Evolutionary conservation across 2,113 vertebrate genomes (phyloP).

Genomic region (Solenodon paradoxus): DNA sequence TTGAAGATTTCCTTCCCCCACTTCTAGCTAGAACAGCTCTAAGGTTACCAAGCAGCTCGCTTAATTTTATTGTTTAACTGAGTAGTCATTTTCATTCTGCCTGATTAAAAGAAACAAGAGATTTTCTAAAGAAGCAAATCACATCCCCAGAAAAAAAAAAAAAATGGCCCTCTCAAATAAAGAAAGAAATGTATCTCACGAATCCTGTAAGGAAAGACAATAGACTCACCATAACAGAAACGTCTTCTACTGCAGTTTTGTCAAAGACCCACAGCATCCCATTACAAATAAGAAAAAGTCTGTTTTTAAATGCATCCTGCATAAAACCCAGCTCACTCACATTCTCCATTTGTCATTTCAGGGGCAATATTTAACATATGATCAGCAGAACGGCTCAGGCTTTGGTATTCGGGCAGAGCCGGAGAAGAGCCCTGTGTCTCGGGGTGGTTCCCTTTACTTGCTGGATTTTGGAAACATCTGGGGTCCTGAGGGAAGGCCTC

Average conservation of each 20-base stretch:
- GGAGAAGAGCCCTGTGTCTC: not conserved
- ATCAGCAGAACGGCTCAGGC: not conserved
- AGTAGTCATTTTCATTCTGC: not conserved
- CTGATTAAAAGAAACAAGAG: not conserved
- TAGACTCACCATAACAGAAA: not conserved
- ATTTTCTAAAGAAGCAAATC: not conserved
- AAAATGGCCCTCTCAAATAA: not conserved
- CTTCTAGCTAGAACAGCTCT: not conserved
- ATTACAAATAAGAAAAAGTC: not conserved
- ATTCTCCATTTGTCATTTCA: not conserved
- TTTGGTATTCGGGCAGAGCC: not conserved
- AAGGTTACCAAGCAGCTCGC: fast-evolving
- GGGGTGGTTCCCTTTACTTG: not conserved
- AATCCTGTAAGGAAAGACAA: not conserved
- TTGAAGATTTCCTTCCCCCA: not conserved
- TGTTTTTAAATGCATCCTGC: not conserved
- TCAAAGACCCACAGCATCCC: not conserved
- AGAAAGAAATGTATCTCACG: not conserved
- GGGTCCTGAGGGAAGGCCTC: not conserved
- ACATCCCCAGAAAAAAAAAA: not conserved
- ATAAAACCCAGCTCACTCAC: not conserved
- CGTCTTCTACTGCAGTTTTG: not conserved
- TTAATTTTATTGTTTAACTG: not conserved
- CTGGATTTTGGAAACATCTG: not conserved
- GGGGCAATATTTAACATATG: not conserved